Evolutionary conservation across 64 coral and sea anemone genomes (phyloP).

Genomic region (Hydrozoanthus tunicans): DNA sequence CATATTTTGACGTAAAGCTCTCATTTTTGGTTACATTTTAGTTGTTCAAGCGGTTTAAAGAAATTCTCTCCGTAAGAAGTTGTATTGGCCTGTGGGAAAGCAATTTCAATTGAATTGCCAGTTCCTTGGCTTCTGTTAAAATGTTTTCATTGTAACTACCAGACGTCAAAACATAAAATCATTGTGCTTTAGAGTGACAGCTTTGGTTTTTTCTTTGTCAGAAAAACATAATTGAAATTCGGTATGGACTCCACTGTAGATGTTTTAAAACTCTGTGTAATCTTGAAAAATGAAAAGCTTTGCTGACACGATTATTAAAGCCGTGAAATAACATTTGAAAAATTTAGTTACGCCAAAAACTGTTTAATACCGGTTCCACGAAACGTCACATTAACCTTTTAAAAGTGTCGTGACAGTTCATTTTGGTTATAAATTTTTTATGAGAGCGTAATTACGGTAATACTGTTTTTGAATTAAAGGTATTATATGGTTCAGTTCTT

Average conservation of each 20-base stretch:
- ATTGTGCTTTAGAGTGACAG: not conserved
- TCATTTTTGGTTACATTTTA: conserved; percentile 1
- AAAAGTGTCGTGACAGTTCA: conserved; percentile 25
- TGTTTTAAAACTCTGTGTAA: not conserved
- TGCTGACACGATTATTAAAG: not conserved
- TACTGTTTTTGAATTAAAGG: no score
- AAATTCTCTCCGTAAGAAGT: not conserved
- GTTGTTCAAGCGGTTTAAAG: not conserved
- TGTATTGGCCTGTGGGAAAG: not conserved
- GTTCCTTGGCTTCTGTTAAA: not conserved
- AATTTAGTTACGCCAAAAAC: not conserved
- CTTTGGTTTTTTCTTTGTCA: not conserved
- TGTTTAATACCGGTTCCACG: no score
- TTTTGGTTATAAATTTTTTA: conserved; percentile 43
- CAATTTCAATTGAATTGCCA: conserved; percentile 7
- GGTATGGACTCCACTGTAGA: not conserved
- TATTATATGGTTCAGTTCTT: no score
- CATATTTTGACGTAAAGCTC: not conserved
- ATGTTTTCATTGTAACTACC: not conserved
- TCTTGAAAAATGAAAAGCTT: not conserved
- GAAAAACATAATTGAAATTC: not conserved
- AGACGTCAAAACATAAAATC: not conserved
- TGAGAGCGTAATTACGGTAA: not conserved
- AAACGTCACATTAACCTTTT: no score
- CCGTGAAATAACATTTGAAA: not conserved